Evolutionary conservation across 2,113 vertebrate species (phyloP).

Genomic region (Varanus salvator): DNA sequence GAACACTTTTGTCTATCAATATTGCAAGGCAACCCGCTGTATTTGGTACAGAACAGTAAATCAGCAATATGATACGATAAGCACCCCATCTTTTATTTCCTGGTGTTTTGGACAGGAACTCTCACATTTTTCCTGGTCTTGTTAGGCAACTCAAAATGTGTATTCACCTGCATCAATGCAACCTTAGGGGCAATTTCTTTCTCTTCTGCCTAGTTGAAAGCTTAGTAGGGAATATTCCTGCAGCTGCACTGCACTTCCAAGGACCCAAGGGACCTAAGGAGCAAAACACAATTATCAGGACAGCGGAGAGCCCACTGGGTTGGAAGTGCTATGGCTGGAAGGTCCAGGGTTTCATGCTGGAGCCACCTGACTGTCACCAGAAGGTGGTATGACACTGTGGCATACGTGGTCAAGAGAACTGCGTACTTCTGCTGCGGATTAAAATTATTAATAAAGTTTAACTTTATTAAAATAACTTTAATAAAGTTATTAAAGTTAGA

Average conservation of each 20-base stretch:
- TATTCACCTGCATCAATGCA: not conserved
- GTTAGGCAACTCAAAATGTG: not conserved
- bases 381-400: not conserved
- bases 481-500: no score
- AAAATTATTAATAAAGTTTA: no score
- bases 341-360: not conserved
- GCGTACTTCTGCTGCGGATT: not conserved
- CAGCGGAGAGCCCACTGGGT: not conserved
- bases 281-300: not conserved
- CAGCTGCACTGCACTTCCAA: not conserved
- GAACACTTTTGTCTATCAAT: no score
- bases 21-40: no score
- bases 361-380: not conserved
- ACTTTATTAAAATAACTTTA: no score
- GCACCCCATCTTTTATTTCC: fast-evolving
- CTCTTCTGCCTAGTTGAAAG: not conserved
- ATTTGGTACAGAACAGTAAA: no score
- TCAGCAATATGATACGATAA: fast-evolving
- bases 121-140: not conserved
- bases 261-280: not conserved
- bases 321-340: not conserved
- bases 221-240: not conserved
- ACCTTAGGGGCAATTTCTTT: not conserved
- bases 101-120: not conserved
- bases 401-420: not conserved